phyloP scores from a whole-genome alignment of 2,888 invertebrate species.

The Xestia xanthographa region DNA sequence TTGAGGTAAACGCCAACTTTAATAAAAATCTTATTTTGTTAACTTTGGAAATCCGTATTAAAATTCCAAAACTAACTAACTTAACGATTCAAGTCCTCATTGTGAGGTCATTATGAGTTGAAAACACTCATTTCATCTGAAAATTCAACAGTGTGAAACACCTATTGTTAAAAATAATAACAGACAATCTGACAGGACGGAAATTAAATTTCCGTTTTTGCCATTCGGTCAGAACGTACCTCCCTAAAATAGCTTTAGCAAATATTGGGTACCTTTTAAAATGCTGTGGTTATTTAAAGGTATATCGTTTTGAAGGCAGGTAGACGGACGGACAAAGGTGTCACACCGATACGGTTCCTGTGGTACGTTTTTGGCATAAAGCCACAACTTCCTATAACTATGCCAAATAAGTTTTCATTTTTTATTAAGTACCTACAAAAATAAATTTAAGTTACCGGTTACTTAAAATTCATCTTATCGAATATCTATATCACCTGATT shows the following conservation, averaged over 20 bases:
- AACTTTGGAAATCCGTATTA: neutral
- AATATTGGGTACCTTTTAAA: slow-evolving; percentile 31
- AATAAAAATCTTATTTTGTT: neutral
- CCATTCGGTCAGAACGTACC: neutral
- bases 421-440: neutral
- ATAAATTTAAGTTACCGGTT: neutral
- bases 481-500: neutral
- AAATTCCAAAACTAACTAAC: neutral
- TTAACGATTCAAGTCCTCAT: neutral
- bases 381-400: neutral
- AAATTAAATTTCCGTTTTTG: slow-evolving; percentile 15
- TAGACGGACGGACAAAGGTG: slow-evolving; percentile 42
- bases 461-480: no score
- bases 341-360: neutral
- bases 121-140: neutral
- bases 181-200: slow-evolving; percentile 5
- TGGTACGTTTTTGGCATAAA: slow-evolving; percentile 20
- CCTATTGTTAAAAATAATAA: neutral
- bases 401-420: slow-evolving; percentile 4
- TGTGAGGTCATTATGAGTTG: neutral
- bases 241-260: slow-evolving; percentile 15
- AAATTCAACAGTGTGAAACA: neutral
- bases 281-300: slow-evolving; percentile 15
- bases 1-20: no score
- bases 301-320: slow-evolving; percentile 23